Evolutionary conservation across 1,140 invertebrate genomes (phyloP).

Genomic region (Euura saliciscinereae): DNA sequence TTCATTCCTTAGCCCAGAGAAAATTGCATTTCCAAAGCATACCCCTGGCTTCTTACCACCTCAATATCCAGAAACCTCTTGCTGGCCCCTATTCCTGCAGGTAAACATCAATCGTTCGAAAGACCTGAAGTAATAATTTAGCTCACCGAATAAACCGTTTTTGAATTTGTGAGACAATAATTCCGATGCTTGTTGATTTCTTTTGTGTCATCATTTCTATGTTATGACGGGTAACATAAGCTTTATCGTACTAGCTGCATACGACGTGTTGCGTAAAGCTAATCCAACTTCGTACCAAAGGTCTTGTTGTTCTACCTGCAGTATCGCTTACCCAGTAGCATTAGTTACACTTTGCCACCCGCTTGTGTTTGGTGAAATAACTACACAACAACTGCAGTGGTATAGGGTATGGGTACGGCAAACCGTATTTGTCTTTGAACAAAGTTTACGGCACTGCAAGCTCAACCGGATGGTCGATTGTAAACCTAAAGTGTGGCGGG

Average conservation of each 20-base stretch:
- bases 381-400: background rate
- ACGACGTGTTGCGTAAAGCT: background rate
- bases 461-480: background rate
- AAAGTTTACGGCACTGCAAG: background rate
- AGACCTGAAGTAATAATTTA: too few species aligned
- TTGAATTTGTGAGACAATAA: too few species aligned
- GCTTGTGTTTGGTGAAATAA: background rate
- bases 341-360: constrained; percentile 1
- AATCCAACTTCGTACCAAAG: background rate
- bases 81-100: too few species aligned
- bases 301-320: background rate
- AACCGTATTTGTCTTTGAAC: background rate
- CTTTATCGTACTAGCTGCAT: background rate
- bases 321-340: background rate
- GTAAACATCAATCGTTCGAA: too few species aligned
- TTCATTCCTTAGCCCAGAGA: too few species aligned
- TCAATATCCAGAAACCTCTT: too few species aligned
- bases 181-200: too few species aligned
- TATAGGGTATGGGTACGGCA: background rate
- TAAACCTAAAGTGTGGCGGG: background rate
- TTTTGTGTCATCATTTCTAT: too few species aligned
- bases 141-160: too few species aligned
- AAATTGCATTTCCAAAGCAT: too few species aligned
- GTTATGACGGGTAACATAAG: too few species aligned
- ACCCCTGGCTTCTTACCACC: too few species aligned